Evolutionary conservation across 1,140 invertebrate genomes (phyloP).

Genomic region (Pemphigus obesinymphae): DNA sequence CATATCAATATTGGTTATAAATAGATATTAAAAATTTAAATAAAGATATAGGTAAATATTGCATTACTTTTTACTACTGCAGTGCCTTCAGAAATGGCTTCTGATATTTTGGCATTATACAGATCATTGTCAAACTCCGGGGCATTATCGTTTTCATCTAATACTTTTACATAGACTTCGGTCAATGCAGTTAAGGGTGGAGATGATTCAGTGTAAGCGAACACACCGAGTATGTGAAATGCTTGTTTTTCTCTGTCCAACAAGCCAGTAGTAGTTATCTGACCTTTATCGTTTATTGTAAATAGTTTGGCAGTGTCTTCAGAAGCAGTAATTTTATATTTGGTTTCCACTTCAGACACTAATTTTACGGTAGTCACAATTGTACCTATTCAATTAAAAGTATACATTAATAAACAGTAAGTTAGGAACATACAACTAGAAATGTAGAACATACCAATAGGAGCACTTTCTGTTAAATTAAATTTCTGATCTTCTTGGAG

Average conservation of each 20-base stretch:
- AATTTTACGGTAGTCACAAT: conserved; percentile 62
- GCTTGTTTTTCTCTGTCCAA: conserved; percentile 73
- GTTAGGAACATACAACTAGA: background rate
- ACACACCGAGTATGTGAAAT: conserved; percentile 70
- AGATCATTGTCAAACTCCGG: conserved; percentile 80
- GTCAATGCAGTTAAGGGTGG: conserved; percentile 67
- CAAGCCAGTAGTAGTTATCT: conserved; percentile 63
- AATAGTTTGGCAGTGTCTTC: conserved; percentile 59
- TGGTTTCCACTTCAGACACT: conserved; percentile 57
- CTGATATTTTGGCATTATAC: conserved; percentile 71
- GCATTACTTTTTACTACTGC: conserved; percentile 65
- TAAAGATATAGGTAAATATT: background rate
- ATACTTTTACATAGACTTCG: conserved; percentile 72
- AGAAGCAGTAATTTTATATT: conserved; percentile 65
- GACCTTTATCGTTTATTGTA: conserved; percentile 66
- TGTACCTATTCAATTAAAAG: conserved; percentile 52
- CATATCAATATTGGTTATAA: background rate
- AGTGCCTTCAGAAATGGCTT: conserved; percentile 75
- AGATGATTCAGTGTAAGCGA: conserved; percentile 74
- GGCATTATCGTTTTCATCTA: conserved; percentile 87
- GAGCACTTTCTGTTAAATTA: conserved; percentile 73
- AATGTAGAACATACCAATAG: conserved; percentile 53
- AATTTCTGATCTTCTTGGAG: conserved; percentile 67
- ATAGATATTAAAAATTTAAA: background rate
- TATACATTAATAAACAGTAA: background rate